These are phyloP conservation scores for Corythornis cristatus DNA, from an alignment of 2,113 vertebrate genomes.

Conservation along the genomic window DNA sequence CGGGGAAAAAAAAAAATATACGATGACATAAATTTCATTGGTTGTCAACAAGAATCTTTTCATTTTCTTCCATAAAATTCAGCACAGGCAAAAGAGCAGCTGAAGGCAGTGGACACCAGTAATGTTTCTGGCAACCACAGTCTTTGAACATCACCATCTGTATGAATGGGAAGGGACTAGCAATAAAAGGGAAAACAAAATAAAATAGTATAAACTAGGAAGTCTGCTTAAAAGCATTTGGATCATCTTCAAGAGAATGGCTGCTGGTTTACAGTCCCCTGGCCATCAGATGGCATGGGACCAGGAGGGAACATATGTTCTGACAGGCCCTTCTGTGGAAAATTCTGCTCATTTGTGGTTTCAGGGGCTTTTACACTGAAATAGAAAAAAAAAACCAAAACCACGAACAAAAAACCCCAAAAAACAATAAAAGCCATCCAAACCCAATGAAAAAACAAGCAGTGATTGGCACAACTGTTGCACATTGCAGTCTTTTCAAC, in stretches of 20 bases:
- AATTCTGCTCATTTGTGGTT: slow-evolving; percentile 33
- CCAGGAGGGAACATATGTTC: slow-evolving; percentile 55
- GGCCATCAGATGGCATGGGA: slow-evolving; percentile 41
- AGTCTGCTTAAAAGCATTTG: slow-evolving; percentile 49
- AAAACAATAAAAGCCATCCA: not conserved
- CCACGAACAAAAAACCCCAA: too few relatives aligned
- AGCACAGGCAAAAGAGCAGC: slow-evolving; percentile 34
- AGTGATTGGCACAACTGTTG: slow-evolving; percentile 18
- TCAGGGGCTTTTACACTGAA: not conserved
- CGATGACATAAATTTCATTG: not conserved
- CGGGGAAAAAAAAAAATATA: not conserved
- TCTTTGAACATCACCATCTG: slow-evolving; percentile 31
- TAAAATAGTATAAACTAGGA: slow-evolving; percentile 47
- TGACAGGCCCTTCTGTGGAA: slow-evolving; percentile 35
- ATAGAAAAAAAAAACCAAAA: not conserved
- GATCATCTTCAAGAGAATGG: slow-evolving; percentile 57
- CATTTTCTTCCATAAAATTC: not conserved
- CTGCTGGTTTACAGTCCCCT: slow-evolving; percentile 11
- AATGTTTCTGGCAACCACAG: not conserved
- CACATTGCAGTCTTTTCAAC: not conserved
- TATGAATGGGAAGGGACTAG: slow-evolving; percentile 27
- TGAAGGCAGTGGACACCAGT: not conserved
- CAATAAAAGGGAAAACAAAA: slow-evolving; percentile 55
- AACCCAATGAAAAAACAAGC: not conserved
- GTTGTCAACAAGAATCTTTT: slow-evolving; percentile 1